These are phyloP conservation scores for Cardinalis cardinalis DNA, from an alignment of 2,113 vertebrate species.

Conservation along the genomic window DNA sequence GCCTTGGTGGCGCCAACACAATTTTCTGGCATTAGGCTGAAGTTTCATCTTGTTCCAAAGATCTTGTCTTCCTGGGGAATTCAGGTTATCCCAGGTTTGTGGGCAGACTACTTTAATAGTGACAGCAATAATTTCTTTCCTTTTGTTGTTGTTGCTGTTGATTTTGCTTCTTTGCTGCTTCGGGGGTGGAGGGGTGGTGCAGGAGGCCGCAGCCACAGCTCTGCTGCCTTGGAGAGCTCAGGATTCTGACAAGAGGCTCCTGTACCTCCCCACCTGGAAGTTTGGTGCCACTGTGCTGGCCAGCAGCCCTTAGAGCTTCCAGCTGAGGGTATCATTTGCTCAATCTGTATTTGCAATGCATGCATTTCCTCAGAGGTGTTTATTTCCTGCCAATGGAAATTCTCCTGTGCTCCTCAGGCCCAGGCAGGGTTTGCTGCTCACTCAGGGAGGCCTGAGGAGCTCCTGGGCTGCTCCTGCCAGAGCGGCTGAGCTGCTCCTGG, in stretches of 20 bases:
- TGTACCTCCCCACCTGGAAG: not conserved
- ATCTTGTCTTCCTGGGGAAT: not conserved
- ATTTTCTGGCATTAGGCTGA: not conserved
- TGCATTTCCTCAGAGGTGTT: not conserved
- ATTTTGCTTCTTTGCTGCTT: not conserved
- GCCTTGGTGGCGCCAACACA: not conserved
- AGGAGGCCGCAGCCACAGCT: not conserved
- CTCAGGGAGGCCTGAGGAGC: not conserved
- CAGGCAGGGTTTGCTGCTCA: not conserved
- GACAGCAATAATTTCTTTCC: not conserved
- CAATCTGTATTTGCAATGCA: not conserved
- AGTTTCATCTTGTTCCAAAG: not conserved
- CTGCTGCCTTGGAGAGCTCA: not conserved
- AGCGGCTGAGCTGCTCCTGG: not conserved
- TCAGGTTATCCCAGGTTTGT: not conserved
- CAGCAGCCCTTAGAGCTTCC: not conserved
- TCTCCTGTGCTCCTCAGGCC: not conserved
- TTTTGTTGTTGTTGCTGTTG: not conserved
- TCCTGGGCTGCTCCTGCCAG: not conserved
- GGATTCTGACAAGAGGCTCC: not conserved
- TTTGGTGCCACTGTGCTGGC: not conserved
- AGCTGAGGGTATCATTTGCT: not conserved
- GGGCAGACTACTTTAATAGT: not conserved
- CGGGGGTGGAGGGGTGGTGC: not conserved
- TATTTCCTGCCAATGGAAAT: not conserved